Evolutionary conservation across 2,888 invertebrate genomes (phyloP).

Genomic region (Andrena marginata): DNA sequence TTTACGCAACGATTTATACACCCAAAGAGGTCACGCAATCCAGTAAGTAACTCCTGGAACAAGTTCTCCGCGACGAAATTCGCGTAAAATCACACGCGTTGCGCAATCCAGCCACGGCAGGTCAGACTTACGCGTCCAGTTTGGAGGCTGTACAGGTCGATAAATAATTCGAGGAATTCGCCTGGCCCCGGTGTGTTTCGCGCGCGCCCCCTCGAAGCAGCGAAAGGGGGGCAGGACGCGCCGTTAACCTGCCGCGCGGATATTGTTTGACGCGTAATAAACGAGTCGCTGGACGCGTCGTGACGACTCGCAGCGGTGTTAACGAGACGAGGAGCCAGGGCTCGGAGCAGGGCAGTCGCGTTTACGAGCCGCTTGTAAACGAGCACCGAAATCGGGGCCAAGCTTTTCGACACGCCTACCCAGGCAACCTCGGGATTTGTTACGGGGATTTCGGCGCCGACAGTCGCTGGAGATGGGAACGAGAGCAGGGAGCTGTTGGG

Average conservation of each 20-base stretch:
- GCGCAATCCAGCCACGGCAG: neutral
- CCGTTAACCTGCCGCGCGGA: conserved; percentile 40
- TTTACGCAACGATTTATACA: conserved; percentile 16
- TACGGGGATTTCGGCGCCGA: conserved; percentile 14
- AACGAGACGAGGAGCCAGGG: conserved; percentile 56
- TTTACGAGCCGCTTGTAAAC: conserved; percentile 67
- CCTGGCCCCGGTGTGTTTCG: neutral
- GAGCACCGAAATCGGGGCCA: conserved; percentile 50
- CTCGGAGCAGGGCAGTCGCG: conserved; percentile 26
- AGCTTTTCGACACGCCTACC: conserved; percentile 49
- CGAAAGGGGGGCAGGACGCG: neutral
- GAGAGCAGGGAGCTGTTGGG: conserved; percentile 5
- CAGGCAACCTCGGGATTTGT: conserved; percentile 26
- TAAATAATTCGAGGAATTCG: conserved; percentile 15
- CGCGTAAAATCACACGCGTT: conserved; percentile 9
- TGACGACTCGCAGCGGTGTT: conserved; percentile 44
- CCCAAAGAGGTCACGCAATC: neutral
- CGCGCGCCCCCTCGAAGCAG: neutral
- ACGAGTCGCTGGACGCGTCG: conserved; percentile 37
- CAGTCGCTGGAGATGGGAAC: neutral
- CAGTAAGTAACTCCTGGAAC: neutral
- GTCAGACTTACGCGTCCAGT: neutral
- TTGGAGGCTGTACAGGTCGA: conserved; percentile 8
- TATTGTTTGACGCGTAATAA: conserved; percentile 55
- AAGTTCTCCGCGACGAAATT: conserved; percentile 21